Conservation (phyloP, 2,797 vertebrate genomes). For the Melanotaenia parkinsoni region DNA sequence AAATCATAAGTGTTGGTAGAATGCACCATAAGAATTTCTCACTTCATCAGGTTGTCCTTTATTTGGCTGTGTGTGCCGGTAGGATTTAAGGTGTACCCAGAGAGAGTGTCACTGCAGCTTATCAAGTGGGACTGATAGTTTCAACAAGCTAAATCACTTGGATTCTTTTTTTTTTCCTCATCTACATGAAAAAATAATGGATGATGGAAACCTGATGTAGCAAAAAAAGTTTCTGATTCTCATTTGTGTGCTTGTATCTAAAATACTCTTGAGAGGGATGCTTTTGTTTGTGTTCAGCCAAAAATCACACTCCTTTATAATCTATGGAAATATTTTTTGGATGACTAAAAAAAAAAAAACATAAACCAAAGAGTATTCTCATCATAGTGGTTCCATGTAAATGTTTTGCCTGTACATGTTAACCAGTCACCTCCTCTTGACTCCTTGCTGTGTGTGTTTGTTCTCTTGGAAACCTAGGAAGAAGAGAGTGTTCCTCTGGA, state of each 20-base stretch:
- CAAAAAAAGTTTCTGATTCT: neutral
- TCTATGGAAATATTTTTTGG: conserved; percentile 6
- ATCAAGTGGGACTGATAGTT: conserved; percentile 5
- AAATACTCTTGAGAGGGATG: conserved; percentile 20
- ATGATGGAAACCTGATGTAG: no score
- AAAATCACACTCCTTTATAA: conserved; percentile 28
- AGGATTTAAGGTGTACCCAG: conserved; percentile 7
- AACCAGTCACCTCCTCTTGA: neutral
- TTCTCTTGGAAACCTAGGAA: conserved; percentile 80
- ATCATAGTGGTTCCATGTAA: conserved; percentile 10
- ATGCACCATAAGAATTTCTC: conserved; percentile 31
- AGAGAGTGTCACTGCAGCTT: neutral
- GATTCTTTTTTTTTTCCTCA: neutral
- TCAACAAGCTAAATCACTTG: neutral
- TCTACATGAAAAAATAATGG: neutral
- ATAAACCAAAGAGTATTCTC: neutral
- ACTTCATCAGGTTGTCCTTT: conserved; percentile 33
- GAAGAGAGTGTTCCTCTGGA: conserved; percentile 91
- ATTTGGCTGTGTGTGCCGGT: conserved; percentile 7
- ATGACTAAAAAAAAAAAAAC: neutral
- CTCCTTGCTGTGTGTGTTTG: conserved; percentile 12
- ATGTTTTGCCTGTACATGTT: conserved; percentile 12
- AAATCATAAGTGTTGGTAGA: conserved; percentile 34
- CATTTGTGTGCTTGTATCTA: neutral
- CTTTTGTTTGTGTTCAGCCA: conserved; percentile 12